These are phyloP conservation scores for Dryobates pubescens DNA, from an alignment of 2,797 vertebrate species.

Conservation along the genomic window DNA sequence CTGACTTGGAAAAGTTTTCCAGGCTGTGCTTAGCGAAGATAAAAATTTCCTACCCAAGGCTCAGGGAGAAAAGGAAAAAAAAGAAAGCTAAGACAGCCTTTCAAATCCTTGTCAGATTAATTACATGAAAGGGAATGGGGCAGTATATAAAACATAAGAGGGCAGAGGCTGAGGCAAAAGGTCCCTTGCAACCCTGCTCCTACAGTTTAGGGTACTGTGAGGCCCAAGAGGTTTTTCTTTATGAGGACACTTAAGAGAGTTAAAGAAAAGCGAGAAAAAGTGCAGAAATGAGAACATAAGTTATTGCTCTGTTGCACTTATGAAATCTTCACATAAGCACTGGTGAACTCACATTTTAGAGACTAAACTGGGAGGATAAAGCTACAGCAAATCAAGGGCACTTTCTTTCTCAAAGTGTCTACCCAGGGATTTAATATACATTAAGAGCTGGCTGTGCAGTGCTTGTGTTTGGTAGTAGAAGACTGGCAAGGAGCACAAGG, in stretches of 20 bases:
- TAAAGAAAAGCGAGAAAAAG: slow-evolving; percentile 16
- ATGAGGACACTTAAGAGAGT: not conserved
- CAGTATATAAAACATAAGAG: not conserved
- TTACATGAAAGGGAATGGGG: slow-evolving; percentile 18
- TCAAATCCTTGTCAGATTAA: slow-evolving; percentile 61
- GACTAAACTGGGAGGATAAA: slow-evolving; percentile 20
- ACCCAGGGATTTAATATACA: slow-evolving; percentile 22
- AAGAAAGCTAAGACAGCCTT: not conserved
- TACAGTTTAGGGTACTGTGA: not conserved
- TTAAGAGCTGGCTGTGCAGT: slow-evolving; percentile 20
- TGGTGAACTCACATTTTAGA: slow-evolving; percentile 26
- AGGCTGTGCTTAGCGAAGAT: slow-evolving; percentile 1
- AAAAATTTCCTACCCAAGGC: not conserved
- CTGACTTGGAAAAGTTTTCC: slow-evolving; percentile 68
- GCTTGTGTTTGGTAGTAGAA: slow-evolving; percentile 11
- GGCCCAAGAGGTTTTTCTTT: not conserved
- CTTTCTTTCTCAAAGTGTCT: slow-evolving; percentile 44
- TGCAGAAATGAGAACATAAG: slow-evolving; percentile 15
- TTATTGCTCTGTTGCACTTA: slow-evolving; percentile 34
- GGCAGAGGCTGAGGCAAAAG: slow-evolving; percentile 1
- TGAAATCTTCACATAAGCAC: not conserved
- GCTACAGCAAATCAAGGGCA: slow-evolving; percentile 36
- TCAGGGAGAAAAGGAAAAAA: not conserved
- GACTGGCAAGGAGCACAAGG: slow-evolving; percentile 24
- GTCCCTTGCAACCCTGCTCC: not conserved